Evolutionary conservation across 2,888 invertebrate species (phyloP), one percentile per base, ranked within the genome.

Genomic region (Ormyrus labotus): DNA sequence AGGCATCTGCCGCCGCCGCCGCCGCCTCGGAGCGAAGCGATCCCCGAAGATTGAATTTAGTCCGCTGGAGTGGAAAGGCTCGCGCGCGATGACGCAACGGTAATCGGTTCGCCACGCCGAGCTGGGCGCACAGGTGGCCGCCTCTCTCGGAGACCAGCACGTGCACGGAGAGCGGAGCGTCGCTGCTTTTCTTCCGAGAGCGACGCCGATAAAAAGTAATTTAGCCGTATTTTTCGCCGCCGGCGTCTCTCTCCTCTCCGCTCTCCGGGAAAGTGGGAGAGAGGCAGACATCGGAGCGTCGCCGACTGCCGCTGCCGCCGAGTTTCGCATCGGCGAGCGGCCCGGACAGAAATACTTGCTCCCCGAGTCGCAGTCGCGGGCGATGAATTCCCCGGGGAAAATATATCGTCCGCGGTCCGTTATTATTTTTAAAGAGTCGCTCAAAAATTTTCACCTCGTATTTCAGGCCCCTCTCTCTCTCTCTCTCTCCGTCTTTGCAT

Each of bases 91-190:
- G 80, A 72, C 79, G 82, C 83, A 85, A 84, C 84, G 82, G 82
- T 84, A 86, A 87, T 87, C 87, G 86, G 75, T 88, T 86, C 83
- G 87, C 83, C 82, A 87, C 86, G 87, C 34, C 34, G 34, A 34
- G 34, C 34, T 34, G 83, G 83, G 83, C 79, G 85, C 85, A 88
- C 88, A 88, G 88, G 88, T 89, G 88, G 85, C 83, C 63, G 48
- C 61, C 58, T 19, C 68, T 34, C 53, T 45, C 13, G 58, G 8
- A n/a, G 64, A 8, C 8, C 50, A 10, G 48, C 65, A 53, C 70
- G 80, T 51, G 61, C 61, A 71, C 10, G 68, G 6, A 6, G 51
- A 7, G 34, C n/a, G 57, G 19, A 11, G 1, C 34, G 10, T 4
- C n/a, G 19, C 11, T 19, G 19, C 34, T 34, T 34, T 34, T 4